Evolutionary conservation across 2,113 vertebrate species (phyloP).

Genomic region (Callopanchax toddi): DNA sequence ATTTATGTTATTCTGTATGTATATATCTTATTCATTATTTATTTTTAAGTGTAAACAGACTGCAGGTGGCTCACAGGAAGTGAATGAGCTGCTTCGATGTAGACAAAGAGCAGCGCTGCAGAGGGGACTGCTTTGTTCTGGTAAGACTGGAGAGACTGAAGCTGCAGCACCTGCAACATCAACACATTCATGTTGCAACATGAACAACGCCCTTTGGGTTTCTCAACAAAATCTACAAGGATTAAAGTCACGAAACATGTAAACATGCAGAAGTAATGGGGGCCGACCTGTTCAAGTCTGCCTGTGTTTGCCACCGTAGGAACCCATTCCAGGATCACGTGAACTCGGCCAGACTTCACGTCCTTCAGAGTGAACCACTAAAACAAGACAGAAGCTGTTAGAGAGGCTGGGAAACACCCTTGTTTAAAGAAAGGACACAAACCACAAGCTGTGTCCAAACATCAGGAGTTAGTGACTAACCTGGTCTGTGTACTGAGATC

Average conservation of each 20-base stretch:
- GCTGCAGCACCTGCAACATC: conserved; percentile 79
- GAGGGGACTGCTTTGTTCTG: conserved; percentile 83
- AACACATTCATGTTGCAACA: conserved; percentile 1
- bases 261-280: background rate
- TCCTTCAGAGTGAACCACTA: conserved; percentile 90
- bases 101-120: conserved; percentile 84
- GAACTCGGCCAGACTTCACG: conserved; percentile 87
- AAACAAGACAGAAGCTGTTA: background rate
- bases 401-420: background rate
- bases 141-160: conserved; percentile 81
- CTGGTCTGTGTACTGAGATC: conserved; percentile 73
- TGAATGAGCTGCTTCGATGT: conserved; percentile 82
- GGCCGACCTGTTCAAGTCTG: conserved; percentile 85
- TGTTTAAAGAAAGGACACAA: background rate
- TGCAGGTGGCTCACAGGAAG: conserved; percentile 81
- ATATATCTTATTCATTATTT: background rate
- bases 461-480: conserved; percentile 49
- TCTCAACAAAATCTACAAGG: background rate
- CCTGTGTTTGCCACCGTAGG: conserved; percentile 66
- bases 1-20: background rate
- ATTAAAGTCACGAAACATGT: too few species aligned
- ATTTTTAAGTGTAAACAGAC: background rate
- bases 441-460: background rate
- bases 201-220: background rate
- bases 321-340: conserved; percentile 87